phyloP scores from a whole-genome alignment of 2,888 invertebrate genomes.

The Eulithis testata region DNA sequence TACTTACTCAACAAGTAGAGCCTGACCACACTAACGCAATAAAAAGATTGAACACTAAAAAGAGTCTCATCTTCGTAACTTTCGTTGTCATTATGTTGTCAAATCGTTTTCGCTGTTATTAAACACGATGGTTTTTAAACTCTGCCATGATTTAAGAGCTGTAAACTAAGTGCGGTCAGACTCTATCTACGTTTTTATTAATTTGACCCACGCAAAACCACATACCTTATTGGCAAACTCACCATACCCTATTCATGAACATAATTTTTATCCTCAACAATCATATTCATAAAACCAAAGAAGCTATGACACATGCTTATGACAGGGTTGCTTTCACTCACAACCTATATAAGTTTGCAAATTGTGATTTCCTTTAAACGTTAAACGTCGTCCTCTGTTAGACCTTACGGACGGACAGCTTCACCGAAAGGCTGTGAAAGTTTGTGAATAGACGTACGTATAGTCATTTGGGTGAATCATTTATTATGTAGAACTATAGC shows the following conservation, averaged over 20 bases:
- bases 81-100: no score
- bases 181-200: no score
- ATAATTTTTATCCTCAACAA: not conserved
- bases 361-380: constrained; percentile 20
- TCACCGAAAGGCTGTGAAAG: constrained; percentile 38
- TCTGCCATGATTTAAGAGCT: no score
- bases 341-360: constrained; percentile 3
- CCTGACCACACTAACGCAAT: no score
- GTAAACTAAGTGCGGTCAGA: no score
- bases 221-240: constrained; percentile 6
- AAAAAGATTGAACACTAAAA: no score
- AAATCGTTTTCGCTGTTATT: no score
- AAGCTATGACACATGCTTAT: constrained; percentile 3
- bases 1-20: no score
- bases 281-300: not conserved
- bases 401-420: constrained; percentile 33
- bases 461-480: constrained; percentile 30
- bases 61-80: no score
- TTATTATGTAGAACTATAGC: constrained; percentile 32
- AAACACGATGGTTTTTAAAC: no score
- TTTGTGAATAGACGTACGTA: constrained; percentile 26
- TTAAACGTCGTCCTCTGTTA: constrained; percentile 36
- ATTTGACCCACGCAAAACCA: not conserved
- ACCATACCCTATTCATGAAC: not conserved
- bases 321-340: not conserved